Percentiles rank a stretch among this genome's conserved stretches.
phyloP scores from a whole-genome alignment of 2,888 invertebrate species.

The Diarsia brunnea region DNA sequence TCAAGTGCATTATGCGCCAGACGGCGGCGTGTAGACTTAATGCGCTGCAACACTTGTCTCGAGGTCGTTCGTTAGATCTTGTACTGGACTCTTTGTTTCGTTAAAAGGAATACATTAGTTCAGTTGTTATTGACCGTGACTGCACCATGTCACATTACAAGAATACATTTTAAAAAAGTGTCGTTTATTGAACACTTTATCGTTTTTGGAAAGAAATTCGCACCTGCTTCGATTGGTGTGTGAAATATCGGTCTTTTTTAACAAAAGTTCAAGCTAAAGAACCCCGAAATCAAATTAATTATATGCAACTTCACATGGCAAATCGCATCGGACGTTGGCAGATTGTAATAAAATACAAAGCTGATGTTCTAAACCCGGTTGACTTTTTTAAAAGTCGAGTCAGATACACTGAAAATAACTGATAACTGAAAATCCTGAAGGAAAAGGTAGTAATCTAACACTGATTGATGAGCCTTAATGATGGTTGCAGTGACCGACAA shows the following conservation, averaged over 20 bases:
- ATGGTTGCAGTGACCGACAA: neutral
- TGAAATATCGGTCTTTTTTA: neutral
- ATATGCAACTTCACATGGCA: neutral
- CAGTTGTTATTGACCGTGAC: slow-evolving; percentile 42
- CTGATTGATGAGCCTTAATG: too few species aligned
- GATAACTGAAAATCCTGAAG: neutral
- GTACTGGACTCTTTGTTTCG: slow-evolving; percentile 50
- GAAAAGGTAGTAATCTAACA: neutral
- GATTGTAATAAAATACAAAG: neutral
- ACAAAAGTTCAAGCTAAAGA: neutral
- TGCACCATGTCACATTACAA: slow-evolving; percentile 30
- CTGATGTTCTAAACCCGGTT: neutral
- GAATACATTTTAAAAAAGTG: slow-evolving; percentile 33
- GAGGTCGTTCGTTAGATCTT: slow-evolving; percentile 67
- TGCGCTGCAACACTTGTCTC: slow-evolving; percentile 68
- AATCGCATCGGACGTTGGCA: neutral
- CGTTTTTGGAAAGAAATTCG: neutral
- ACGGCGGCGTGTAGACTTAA: slow-evolving; percentile 72
- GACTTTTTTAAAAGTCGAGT: neutral
- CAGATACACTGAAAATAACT: too few species aligned
- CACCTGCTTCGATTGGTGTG: neutral
- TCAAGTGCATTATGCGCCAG: slow-evolving; percentile 74
- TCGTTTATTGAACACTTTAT: slow-evolving; percentile 17
- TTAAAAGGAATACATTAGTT: slow-evolving; percentile 35
- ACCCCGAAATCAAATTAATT: too few species aligned